Evolutionary conservation across 2,113 vertebrate species (phyloP).

Genomic region (Tursiops truncatus): DNA sequence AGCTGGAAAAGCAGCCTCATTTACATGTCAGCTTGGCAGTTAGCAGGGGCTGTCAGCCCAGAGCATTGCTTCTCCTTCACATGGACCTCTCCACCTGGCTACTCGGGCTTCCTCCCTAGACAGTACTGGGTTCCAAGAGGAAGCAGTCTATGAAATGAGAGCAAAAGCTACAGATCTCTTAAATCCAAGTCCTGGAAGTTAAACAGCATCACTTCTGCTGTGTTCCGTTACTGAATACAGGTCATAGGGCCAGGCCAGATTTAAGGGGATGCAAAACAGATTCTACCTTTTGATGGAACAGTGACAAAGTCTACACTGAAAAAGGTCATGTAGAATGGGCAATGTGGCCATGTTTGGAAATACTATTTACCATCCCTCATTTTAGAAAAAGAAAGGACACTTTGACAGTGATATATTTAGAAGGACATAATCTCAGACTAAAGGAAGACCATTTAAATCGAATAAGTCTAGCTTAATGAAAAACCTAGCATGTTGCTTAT

Average conservation of each 20-base stretch:
- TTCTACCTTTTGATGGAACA: background rate
- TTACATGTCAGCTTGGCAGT: background rate
- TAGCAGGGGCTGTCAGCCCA: background rate
- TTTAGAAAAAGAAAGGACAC: background rate
- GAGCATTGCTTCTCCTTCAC: background rate
- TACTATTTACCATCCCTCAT: background rate
- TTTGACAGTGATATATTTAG: background rate
- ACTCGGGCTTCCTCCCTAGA: background rate
- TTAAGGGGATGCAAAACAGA: background rate
- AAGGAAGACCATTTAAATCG: background rate
- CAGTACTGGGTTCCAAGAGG: background rate
- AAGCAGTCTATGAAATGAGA: background rate
- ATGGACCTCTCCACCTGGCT: background rate
- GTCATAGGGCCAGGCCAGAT: background rate
- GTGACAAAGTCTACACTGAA: background rate
- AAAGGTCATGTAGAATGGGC: background rate
- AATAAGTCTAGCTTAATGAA: constrained; percentile 2
- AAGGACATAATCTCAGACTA: background rate
- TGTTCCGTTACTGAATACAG: background rate
- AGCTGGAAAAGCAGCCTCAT: background rate
- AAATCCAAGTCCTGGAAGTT: background rate
- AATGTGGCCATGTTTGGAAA: background rate
- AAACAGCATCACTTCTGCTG: background rate
- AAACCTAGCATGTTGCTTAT: background rate
- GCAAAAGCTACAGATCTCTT: background rate